Evolutionary conservation across 1,140 invertebrate species (phyloP).

Genomic region (Neuroterus valhalla): DNA sequence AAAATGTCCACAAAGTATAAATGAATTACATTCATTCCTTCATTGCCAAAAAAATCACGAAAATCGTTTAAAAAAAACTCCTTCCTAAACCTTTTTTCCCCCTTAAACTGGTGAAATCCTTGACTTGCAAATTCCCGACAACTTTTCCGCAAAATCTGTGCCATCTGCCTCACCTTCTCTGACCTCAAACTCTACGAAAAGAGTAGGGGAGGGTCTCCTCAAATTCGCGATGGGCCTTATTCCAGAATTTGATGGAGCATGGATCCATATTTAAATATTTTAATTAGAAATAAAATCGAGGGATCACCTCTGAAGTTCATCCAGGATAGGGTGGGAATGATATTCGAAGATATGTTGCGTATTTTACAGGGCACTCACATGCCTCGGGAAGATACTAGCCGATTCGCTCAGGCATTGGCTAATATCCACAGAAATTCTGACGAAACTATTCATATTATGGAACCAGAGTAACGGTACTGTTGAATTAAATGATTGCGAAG

Average conservation of each 20-base stretch:
- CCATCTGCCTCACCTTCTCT: background rate
- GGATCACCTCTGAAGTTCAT: background rate
- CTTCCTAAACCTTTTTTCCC: too few species aligned
- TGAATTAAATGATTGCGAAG: background rate
- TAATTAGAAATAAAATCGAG: background rate
- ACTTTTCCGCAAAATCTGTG: background rate
- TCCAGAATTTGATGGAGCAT: background rate
- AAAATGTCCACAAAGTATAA: too few species aligned
- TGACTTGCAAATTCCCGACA: too few species aligned
- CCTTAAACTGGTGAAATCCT: too few species aligned
- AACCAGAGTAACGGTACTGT: background rate
- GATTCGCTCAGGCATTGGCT: background rate
- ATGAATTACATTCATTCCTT: too few species aligned
- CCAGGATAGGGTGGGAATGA: background rate
- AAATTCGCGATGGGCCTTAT: background rate
- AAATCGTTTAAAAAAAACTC: too few species aligned
- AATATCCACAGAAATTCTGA: background rate
- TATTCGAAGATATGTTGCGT: background rate
- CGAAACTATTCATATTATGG: background rate
- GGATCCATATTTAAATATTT: background rate
- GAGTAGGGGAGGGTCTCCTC: background rate
- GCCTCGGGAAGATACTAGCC: background rate
- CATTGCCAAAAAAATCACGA: too few species aligned
- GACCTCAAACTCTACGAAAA: background rate
- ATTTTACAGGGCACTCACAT: background rate